phyloP scores from a whole-genome alignment of 1,140 invertebrate species.

The Papilio dardanus region DNA sequence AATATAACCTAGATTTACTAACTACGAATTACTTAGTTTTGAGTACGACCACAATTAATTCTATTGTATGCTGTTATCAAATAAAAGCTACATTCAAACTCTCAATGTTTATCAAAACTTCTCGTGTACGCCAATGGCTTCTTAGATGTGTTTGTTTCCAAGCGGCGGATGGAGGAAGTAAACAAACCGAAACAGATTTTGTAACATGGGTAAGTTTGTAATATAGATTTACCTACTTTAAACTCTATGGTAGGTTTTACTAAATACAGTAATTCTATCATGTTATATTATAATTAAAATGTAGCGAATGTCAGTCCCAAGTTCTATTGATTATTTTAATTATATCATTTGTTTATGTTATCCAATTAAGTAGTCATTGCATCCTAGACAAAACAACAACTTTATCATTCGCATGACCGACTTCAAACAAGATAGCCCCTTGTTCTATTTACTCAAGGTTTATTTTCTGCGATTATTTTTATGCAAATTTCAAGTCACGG shows the following conservation, averaged over 20 bases:
- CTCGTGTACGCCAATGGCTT: neutral
- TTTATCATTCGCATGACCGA: neutral
- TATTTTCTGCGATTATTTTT: neutral
- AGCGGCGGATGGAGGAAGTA: neutral
- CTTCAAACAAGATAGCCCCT: neutral
- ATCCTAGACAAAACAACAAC: constrained; percentile 16
- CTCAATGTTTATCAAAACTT: too few relatives aligned
- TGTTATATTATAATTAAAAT: neutral
- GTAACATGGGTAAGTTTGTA: neutral
- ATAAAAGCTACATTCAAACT: too few relatives aligned
- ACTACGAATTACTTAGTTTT: too few relatives aligned
- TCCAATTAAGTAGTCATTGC: neutral
- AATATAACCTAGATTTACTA: neutral
- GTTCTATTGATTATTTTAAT: neutral
- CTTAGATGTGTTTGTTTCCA: neutral
- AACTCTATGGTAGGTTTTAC: neutral
- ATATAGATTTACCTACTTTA: neutral
- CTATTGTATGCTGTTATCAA: too few relatives aligned
- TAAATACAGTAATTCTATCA: neutral
- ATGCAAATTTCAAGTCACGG: constrained; percentile 7
- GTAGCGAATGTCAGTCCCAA: neutral
- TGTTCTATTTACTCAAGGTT: neutral
- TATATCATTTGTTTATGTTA: neutral
- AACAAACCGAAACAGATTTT: neutral
- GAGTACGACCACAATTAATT: too few relatives aligned